These are phyloP conservation scores for Lampris megalopsis DNA, from an alignment of 2,113 vertebrate genomes.

Conservation along the genomic window DNA sequence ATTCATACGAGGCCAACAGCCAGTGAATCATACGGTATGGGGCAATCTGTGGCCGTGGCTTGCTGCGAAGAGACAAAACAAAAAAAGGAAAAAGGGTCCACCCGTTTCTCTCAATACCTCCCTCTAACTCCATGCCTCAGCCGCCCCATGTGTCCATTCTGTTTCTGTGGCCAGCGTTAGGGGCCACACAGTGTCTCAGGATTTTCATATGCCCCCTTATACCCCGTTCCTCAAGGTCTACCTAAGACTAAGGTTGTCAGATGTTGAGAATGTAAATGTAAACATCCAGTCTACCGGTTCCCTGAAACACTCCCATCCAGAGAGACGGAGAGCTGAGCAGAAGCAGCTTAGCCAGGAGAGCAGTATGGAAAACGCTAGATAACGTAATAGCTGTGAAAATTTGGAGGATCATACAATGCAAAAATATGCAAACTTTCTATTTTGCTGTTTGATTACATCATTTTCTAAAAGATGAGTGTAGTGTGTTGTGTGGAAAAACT, in stretches of 20 bases:
- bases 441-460: conserved; percentile 81
- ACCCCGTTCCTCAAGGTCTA: conserved; percentile 46
- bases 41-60: conserved; percentile 61
- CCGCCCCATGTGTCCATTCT: conserved; percentile 73
- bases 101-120: conserved; percentile 58
- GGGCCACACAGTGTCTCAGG: conserved; percentile 84
- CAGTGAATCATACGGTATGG: conserved; percentile 55
- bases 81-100: conserved; percentile 67
- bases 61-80: conserved; percentile 50
- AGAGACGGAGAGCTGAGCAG: conserved; percentile 41
- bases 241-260: conserved; percentile 63
- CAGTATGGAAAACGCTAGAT: conserved; percentile 30
- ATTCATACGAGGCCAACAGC: conserved; percentile 49
- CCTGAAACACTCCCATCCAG: conserved; percentile 40
- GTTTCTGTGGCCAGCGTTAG: conserved; percentile 65
- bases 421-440: conserved; percentile 88
- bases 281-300: conserved; percentile 46
- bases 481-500: conserved; percentile 70
- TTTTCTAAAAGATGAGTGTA: conserved; percentile 83
- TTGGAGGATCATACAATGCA: conserved; percentile 81
- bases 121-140: conserved; percentile 38
- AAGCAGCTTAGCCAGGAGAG: conserved; percentile 36
- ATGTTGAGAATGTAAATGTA: conserved; percentile 43
- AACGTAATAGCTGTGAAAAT: conserved; percentile 79
- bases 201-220: conserved; percentile 61